These are phyloP conservation scores for Aythya baeri DNA, from an alignment of 2,113 vertebrate genomes.

Conservation along the genomic window DNA sequence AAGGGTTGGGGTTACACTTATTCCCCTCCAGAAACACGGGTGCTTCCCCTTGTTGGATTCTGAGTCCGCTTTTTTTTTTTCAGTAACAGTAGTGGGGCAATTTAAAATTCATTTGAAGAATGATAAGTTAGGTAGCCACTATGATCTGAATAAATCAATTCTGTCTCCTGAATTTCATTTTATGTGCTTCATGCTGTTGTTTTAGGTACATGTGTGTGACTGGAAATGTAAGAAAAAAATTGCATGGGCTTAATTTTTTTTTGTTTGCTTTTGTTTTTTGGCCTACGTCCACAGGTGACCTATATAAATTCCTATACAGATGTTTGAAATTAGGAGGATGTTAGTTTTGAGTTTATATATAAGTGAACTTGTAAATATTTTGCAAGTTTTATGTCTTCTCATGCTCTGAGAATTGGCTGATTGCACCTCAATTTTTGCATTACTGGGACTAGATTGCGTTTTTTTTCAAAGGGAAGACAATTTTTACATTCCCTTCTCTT, in stretches of 20 bases:
- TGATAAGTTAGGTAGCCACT: rapidly evolving
- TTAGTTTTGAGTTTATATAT: neutral
- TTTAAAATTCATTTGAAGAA: neutral
- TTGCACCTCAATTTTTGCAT: neutral
- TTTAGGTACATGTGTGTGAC: rapidly evolving
- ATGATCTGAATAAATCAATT: neutral
- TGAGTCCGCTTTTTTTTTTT: rapidly evolving
- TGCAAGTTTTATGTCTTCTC: neutral
- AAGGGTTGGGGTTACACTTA: rapidly evolving
- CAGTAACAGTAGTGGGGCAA: rapidly evolving
- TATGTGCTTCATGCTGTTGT: neutral
- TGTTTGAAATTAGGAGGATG: neutral
- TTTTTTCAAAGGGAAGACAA: neutral
- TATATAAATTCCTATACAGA: neutral
- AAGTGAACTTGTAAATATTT: neutral
- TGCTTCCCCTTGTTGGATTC: neutral
- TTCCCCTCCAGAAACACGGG: neutral
- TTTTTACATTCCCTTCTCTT: neutral
- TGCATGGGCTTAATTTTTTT: neutral
- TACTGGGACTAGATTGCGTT: neutral
- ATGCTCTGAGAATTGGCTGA: neutral
- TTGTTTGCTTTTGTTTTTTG: neutral
- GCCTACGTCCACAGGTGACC: neutral
- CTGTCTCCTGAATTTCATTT: neutral
- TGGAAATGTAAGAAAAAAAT: neutral